These are phyloP conservation scores for Conger conger DNA, from an alignment of 2,113 vertebrate genomes.

Conservation along the genomic window DNA sequence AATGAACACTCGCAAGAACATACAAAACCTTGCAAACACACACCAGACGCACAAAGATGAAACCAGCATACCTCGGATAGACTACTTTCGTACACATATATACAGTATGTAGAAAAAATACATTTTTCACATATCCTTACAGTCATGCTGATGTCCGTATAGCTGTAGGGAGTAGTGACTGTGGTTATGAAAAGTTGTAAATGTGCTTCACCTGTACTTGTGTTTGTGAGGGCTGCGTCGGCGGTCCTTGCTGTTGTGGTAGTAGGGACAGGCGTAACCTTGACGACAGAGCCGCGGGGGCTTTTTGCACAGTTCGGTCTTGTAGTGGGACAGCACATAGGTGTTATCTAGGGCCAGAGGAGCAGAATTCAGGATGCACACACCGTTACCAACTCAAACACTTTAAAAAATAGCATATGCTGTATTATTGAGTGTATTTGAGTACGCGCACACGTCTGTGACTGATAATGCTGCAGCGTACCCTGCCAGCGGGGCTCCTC, in stretches of 20 bases:
- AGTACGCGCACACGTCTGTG: not conserved
- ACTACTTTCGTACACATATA: too few relatives aligned
- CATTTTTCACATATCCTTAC: too few relatives aligned
- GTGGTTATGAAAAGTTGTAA: not conserved
- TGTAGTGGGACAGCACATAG: conserved; percentile 95
- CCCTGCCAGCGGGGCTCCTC: conserved; percentile 98
- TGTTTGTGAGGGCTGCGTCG: conserved; percentile 93
- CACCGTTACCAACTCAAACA: not conserved
- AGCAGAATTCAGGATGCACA: not conserved
- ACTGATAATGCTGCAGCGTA: conserved; percentile 25
- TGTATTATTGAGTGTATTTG: not conserved
- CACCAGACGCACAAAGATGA: too few relatives aligned
- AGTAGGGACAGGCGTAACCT: conserved; percentile 96
- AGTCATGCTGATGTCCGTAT: too few relatives aligned
- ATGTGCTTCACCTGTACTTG: conserved; percentile 86
- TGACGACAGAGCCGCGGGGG: conserved; percentile 95
- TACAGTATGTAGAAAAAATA: too few relatives aligned
- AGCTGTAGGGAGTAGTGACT: too few relatives aligned
- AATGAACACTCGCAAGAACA: too few relatives aligned
- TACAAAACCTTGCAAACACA: too few relatives aligned
- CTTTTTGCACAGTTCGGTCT: conserved; percentile 97
- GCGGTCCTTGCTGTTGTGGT: conserved; percentile 97
- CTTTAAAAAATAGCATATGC: not conserved
- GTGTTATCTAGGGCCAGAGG: conserved; percentile 75
- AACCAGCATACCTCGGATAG: too few relatives aligned